Evolutionary conservation across 2,113 vertebrate genomes (phyloP), one percentile per base, ranked within the genome.

Genomic region (Peromyscus leucopus): DNA sequence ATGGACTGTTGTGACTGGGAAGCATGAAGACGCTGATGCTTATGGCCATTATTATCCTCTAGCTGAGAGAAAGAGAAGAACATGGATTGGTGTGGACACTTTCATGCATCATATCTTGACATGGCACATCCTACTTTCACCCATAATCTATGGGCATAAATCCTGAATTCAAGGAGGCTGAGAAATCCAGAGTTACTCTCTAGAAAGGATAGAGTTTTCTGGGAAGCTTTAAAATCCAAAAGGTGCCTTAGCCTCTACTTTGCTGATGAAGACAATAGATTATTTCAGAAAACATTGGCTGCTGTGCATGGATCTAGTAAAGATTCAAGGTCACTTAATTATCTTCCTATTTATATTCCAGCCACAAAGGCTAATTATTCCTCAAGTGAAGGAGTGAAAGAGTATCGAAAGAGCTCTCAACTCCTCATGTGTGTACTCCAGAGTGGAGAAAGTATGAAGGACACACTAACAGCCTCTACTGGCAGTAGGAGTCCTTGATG

Each of bases 261-360:
- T 24, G 88, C 61, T 71, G 33, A n/a, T 69, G 24, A 84, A 90
- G 87, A 80, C 15, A 59, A 13, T 42, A 12, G 57, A 75, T 95
- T 84, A 13, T 59, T 95, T 61, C 21, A 79, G 48, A 92, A 93
- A 90, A 88, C 22, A n/a, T 33, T 72, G 36, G 39, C 55, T 91
- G 63, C 24, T 80, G 22, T 82, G 22, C 17, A 12, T 46, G 21
- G 42, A 76, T 57, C 22, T 48, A 39, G n/a, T 46, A 55, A 96
- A 93, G 51, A 88, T 39, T 84, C 80, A 96, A 88, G 57, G 39
- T 82, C 10, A 85, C 76, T 90, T 76, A 61, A 55, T 76, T 59
- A 59, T 26, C 13, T 85, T 16, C 26, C 22, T 63, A 17, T 93
- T 94, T 87, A 80, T 86, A 84, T 3, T 76, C 21, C 13, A 86